Percentiles rank a stretch among this genome's conserved stretches.
These are phyloP conservation scores for Chrysotoxum bicinctum DNA, from an alignment of 2,888 invertebrate genomes.

Conservation along the genomic window DNA sequence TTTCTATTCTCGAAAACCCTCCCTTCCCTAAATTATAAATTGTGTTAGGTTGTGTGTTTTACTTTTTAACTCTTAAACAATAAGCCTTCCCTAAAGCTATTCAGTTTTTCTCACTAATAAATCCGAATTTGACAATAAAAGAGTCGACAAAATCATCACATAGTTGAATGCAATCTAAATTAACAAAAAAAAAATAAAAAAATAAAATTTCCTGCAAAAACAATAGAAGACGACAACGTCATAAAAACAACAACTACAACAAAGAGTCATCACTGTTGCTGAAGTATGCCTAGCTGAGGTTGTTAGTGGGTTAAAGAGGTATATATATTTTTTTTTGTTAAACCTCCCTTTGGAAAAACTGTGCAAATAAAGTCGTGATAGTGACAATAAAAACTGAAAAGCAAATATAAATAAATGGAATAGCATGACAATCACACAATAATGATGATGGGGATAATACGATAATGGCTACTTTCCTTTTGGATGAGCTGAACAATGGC, in stretches of 20 bases:
- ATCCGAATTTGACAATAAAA: constrained; percentile 35
- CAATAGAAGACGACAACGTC: constrained; percentile 5
- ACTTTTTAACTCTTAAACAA: not conserved
- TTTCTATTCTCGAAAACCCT: no score
- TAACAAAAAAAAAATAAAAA: constrained; percentile 19
- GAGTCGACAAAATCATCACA: constrained; percentile 25
- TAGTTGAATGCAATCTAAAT: constrained; percentile 11
- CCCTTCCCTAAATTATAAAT: not conserved
- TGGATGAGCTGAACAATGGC: constrained; percentile 51
- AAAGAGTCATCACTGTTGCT: not conserved
- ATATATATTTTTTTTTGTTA: not conserved
- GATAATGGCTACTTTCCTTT: constrained; percentile 60
- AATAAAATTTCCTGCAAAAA: constrained; percentile 6
- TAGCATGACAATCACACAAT: constrained; percentile 49
- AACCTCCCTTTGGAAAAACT: not conserved
- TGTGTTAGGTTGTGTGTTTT: not conserved
- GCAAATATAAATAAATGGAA: constrained; percentile 29
- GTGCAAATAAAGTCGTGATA: constrained; percentile 17
- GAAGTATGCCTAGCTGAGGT: not conserved
- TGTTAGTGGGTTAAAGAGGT: not conserved
- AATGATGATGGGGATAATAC: constrained; percentile 53
- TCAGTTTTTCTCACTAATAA: constrained; percentile 32
- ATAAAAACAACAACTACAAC: constrained; percentile 18
- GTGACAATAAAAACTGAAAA: constrained; percentile 26
- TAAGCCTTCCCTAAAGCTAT: not conserved